A percentile compares a stretch with the other conserved stretches of the same genome.
Evolutionary conservation across 2,797 vertebrate species (phyloP).

Genomic region (Myripristis jacobus): DNA sequence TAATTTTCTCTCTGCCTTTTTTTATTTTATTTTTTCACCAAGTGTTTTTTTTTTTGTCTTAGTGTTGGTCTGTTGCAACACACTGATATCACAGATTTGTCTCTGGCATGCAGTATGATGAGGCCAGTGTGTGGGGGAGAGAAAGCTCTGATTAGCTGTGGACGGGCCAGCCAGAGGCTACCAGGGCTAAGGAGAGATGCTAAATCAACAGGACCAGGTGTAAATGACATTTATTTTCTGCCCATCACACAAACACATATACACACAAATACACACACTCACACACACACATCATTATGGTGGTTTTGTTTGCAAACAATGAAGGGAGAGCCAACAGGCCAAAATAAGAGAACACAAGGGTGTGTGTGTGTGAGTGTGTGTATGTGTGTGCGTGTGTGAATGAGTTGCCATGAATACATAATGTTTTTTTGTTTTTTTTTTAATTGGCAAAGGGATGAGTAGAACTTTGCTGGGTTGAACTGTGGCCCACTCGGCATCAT

Average conservation of each 20-base stretch:
- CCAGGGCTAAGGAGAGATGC: slow-evolving; percentile 64
- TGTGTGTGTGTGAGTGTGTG: slow-evolving; percentile 3
- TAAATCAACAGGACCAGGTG: slow-evolving; percentile 56
- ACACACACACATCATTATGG: not conserved
- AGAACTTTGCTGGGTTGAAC: slow-evolving; percentile 60
- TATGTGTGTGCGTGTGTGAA: slow-evolving; percentile 30
- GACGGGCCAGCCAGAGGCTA: slow-evolving; percentile 74
- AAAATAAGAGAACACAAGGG: slow-evolving; percentile 62
- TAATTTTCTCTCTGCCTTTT: not conserved
- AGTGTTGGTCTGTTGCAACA: slow-evolving; percentile 41
- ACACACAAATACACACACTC: not conserved
- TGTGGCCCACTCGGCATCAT: slow-evolving; percentile 54
- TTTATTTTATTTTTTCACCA: not conserved
- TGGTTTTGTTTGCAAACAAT: slow-evolving; percentile 70
- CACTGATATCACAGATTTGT: slow-evolving; percentile 47
- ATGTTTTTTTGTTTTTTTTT: slow-evolving; percentile 30
- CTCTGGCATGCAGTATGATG: slow-evolving; percentile 48
- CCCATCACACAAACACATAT: not conserved
- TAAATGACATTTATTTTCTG: slow-evolving; percentile 64
- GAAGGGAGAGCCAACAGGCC: slow-evolving; percentile 60
- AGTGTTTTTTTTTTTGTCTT: too few relatives aligned
- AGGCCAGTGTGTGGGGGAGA: slow-evolving; percentile 49
- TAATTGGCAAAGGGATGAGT: slow-evolving; percentile 65
- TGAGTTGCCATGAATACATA: slow-evolving; percentile 55
- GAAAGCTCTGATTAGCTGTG: slow-evolving; percentile 75